Base-by-base conservation (phyloP, 2,888 invertebrate species). In the Rhabditophanes sp. region DNA sequence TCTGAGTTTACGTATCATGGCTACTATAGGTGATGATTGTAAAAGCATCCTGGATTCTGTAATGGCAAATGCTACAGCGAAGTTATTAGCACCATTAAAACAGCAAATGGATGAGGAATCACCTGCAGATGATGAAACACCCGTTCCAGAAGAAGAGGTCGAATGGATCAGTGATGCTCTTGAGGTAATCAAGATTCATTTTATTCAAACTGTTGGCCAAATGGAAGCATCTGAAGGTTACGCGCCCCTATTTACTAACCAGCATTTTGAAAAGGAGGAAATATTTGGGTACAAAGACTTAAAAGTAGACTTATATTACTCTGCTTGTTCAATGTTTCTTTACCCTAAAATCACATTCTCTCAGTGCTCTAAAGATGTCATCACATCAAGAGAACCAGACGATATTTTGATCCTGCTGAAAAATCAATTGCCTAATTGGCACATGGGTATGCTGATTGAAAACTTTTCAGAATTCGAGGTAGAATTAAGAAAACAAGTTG, bases 201-300 rank as follows among this genome's bases (percentile, higher is more conserved):
- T n/a, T n/a, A n/a, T n/a, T n/a, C n/a, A n/a, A n/a, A n/a, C n/a
- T n/a, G 25, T 23, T 3, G 37, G 46, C 8, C 40, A 51, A n/a
- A 47, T 55, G 24, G 35, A 27, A 11, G 27, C 30, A 3, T 39
- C 41, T 1, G 19, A 28, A 5, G 31, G 21, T 4, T 50, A 42
- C 26, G 71, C 75, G 22, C 83, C 85, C 0, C 77, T 78, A 35
- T 83, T 85, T 80, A 80, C 82, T 32, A 83, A 88, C 71, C 87
- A 88, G 69, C 77, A 87, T 37, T 87, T 84, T 67, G 84, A 83
- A 4, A 80, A 82, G 49, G 93, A 93, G 69, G 79, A 76, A 42
- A 84, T 93, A 65, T 87, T 85, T 71, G 93, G 90, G 3, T 93
- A 85, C 65, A 77, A 78, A 60, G 79, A 82, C 57, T 69, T 90